Conservation (phyloP, 2,113 vertebrate genomes). For the Onychorhynchus coronatus region DNA sequence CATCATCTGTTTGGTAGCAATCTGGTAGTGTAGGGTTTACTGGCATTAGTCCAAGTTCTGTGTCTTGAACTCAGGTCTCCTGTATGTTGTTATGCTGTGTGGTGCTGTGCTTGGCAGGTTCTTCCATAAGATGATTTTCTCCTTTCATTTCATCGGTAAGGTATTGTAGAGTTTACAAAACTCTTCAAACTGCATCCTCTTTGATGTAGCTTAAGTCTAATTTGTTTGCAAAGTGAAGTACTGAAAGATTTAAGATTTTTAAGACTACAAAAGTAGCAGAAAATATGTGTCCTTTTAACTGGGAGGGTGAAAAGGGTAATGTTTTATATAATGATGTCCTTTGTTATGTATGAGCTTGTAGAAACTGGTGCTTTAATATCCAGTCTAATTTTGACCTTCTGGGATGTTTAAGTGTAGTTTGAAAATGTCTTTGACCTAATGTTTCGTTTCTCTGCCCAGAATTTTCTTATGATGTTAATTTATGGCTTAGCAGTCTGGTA, state of each 20-base stretch:
- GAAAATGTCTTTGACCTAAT: neutral
- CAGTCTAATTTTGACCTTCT: neutral
- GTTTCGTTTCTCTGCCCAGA: neutral
- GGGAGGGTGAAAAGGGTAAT: neutral
- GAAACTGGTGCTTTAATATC: neutral
- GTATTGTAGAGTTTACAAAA: neutral
- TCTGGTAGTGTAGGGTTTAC: neutral
- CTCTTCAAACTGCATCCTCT: neutral
- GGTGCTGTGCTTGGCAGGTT: neutral
- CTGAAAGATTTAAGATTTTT: neutral
- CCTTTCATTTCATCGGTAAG: neutral
- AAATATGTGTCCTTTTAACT: neutral
- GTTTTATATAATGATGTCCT: neutral
- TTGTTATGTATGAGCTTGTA: neutral
- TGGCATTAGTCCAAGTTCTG: neutral
- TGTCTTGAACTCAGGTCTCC: neutral
- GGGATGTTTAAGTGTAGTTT: neutral
- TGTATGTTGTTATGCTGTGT: neutral
- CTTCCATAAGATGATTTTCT: neutral
- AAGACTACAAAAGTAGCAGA: neutral
- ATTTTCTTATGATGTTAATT: neutral
- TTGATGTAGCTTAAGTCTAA: neutral
- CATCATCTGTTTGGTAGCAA: fast-evolving
- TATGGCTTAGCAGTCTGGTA: neutral
- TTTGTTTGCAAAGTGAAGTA: neutral